Evolutionary conservation across 1,140 invertebrate species (phyloP).

Genomic region (Paracyclopina nana): DNA sequence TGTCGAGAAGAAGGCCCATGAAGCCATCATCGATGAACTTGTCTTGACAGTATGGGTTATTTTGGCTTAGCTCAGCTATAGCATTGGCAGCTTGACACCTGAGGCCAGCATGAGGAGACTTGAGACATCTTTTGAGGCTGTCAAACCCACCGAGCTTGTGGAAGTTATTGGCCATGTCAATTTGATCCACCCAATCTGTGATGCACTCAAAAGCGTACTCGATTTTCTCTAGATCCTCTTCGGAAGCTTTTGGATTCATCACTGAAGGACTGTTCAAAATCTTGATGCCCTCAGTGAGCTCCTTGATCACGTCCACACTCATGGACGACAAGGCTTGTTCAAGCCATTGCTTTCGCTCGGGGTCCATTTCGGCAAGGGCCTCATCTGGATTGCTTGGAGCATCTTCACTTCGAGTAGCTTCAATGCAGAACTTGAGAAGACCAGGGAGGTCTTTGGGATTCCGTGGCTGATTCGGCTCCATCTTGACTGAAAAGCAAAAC

Average conservation of each 20-base stretch:
- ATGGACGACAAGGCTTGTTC: background rate
- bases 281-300: background rate
- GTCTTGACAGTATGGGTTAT: slow-evolving; percentile 13
- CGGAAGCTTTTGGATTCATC: background rate
- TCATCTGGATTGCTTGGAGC: background rate
- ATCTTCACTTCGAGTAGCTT: slow-evolving; percentile 14
- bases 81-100: background rate
- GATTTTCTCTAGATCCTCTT: background rate
- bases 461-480: no score
- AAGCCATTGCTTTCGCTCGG: slow-evolving; percentile 14
- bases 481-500: no score
- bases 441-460: slow-evolving; percentile 3
- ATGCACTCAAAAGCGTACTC: slow-evolving; percentile 11
- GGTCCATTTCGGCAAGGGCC: slow-evolving; percentile 11
- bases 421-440: slow-evolving; percentile 14
- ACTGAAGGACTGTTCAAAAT: background rate
- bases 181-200: slow-evolving; percentile 15
- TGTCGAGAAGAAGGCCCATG: background rate
- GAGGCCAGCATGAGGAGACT: background rate
- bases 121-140: slow-evolving; percentile 2
- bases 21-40: slow-evolving; percentile 10
- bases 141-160: slow-evolving; percentile 15
- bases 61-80: slow-evolving; percentile 9
- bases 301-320: slow-evolving; percentile 1
- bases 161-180: slow-evolving; percentile 17